Percentiles rank a stretch among this genome's conserved stretches.
These are phyloP conservation scores for Pseudanteris insignis DNA, from an alignment of 2,888 invertebrate genomes.

Conservation along the genomic window DNA sequence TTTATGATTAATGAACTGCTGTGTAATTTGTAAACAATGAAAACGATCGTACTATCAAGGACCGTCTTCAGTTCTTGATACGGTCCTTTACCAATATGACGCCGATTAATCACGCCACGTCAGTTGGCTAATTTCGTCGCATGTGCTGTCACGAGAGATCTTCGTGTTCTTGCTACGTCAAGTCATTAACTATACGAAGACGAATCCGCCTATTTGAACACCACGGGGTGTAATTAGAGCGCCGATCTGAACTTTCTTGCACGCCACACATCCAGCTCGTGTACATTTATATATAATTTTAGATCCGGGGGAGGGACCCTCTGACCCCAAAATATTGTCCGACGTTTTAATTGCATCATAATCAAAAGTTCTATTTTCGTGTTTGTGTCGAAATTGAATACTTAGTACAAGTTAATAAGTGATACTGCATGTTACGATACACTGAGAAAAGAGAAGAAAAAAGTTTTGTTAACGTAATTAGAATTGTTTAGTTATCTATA, in stretches of 20 bases:
- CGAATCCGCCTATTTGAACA: slow-evolving; percentile 29
- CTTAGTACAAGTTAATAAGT: too few relatives aligned
- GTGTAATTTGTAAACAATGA: slow-evolving; percentile 11
- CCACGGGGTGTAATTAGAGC: slow-evolving; percentile 29
- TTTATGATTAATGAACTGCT: slow-evolving; percentile 3
- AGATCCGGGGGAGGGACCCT: too few relatives aligned
- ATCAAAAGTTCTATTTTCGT: too few relatives aligned
- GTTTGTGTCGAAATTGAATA: too few relatives aligned
- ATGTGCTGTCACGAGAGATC: slow-evolving; percentile 32
- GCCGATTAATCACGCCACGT: slow-evolving; percentile 31
- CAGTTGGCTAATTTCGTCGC: slow-evolving; percentile 33
- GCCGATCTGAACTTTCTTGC: slow-evolving; percentile 22
- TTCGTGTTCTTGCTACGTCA: slow-evolving; percentile 29
- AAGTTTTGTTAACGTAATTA: too few relatives aligned
- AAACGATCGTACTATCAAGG: slow-evolving; percentile 18
- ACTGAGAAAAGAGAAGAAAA: too few relatives aligned
- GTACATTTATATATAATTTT: slow-evolving; percentile 12
- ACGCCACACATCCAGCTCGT: slow-evolving; percentile 1
- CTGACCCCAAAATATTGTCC: too few relatives aligned
- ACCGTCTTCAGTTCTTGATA: slow-evolving; percentile 5
- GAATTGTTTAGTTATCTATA: too few relatives aligned
- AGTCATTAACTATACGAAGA: slow-evolving; percentile 36
- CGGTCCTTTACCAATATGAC: slow-evolving; percentile 19
- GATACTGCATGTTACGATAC: too few relatives aligned
- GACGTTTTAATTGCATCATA: too few relatives aligned